Evolutionary conservation across 2,797 vertebrate species (phyloP).

Genomic region (Salmo trutta): DNA sequence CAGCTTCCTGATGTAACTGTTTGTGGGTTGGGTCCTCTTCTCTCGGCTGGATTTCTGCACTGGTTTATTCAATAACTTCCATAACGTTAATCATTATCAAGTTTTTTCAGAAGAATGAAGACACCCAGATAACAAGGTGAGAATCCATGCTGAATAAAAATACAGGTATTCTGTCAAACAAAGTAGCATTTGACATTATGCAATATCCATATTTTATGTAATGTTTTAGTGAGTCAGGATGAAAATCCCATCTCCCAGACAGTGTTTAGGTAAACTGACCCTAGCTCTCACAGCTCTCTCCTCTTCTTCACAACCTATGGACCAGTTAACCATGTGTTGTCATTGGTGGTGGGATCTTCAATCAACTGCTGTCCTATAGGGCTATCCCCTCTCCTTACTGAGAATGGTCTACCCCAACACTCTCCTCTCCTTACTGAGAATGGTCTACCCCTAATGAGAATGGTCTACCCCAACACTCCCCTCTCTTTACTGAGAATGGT

Average conservation of each 20-base stretch:
- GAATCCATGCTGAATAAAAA: slow-evolving; percentile 11
- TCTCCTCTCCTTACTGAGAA: too few relatives aligned
- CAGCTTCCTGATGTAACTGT: slow-evolving; percentile 75
- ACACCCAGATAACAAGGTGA: slow-evolving; percentile 71
- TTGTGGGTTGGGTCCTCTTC: slow-evolving; percentile 46
- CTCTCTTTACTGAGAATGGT: too few relatives aligned
- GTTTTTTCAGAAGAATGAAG: slow-evolving; percentile 61
- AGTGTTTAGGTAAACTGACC: neutral
- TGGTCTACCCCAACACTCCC: too few relatives aligned
- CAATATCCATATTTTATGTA: neutral
- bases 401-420: too few relatives aligned
- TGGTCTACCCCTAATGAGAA: too few relatives aligned
- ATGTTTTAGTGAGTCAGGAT: neutral
- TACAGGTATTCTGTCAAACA: neutral
- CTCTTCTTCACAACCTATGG: neutral
- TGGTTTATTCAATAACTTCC: slow-evolving; percentile 10
- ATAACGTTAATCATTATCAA: slow-evolving; percentile 16
- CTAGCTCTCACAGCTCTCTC: neutral
- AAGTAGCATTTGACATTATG: neutral
- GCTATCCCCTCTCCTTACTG: too few relatives aligned
- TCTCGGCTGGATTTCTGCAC: neutral
- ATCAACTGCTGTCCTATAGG: too few relatives aligned
- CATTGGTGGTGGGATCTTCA: too few relatives aligned
- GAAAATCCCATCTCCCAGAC: neutral
- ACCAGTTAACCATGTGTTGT: neutral